Evolutionary conservation across 1,140 invertebrate species (phyloP).

Genomic region (Lineus longissimus): DNA sequence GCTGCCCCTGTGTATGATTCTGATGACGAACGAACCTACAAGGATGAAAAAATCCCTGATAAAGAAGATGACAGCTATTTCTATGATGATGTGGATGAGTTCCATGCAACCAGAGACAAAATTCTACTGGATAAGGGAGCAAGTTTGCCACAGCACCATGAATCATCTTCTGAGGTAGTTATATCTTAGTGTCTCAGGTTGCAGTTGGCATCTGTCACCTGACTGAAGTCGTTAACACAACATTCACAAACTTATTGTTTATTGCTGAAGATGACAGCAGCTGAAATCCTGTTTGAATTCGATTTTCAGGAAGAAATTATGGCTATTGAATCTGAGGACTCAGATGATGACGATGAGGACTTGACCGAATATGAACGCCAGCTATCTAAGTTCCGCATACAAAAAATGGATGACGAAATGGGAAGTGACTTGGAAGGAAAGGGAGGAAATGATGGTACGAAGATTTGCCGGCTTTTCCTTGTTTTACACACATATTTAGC

Average conservation of each 20-base stretch:
- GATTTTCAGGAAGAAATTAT: slow-evolving; percentile 32
- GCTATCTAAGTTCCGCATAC: slow-evolving; percentile 15
- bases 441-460: slow-evolving; percentile 19
- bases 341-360: slow-evolving; percentile 31
- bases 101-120: slow-evolving; percentile 17
- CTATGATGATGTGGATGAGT: slow-evolving; percentile 18
- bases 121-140: neutral
- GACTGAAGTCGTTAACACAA: neutral
- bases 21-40: slow-evolving; percentile 7
- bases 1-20: slow-evolving; percentile 2
- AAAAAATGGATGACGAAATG: slow-evolving; percentile 19
- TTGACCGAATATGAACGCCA: slow-evolving; percentile 20
- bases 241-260: neutral
- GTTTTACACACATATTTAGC: too few species aligned
- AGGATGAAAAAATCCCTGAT: neutral
- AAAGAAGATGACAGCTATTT: neutral
- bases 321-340: slow-evolving; percentile 29
- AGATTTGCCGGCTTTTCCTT: too few species aligned
- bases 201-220: too few species aligned
- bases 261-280: neutral
- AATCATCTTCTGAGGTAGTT: too few species aligned
- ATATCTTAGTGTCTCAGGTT: too few species aligned
- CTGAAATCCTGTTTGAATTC: neutral
- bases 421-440: slow-evolving; percentile 30
- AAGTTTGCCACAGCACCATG: too few species aligned